These are phyloP conservation scores for Crenichthys baileyi DNA, from an alignment of 2,797 vertebrate species.

Conservation along the genomic window DNA sequence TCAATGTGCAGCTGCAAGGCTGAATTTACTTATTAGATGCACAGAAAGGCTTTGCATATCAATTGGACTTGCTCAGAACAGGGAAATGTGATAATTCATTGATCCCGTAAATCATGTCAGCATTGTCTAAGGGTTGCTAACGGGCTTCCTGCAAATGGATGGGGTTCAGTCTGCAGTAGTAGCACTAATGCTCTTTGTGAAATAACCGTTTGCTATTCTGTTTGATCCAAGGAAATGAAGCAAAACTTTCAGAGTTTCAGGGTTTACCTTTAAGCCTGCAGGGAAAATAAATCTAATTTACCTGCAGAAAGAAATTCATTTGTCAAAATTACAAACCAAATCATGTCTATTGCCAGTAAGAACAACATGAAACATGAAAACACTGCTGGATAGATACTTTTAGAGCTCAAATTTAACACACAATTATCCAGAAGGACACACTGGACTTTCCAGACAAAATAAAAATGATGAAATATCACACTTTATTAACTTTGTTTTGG, in stretches of 20 bases:
- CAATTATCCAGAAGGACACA: background rate
- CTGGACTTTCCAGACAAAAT: background rate
- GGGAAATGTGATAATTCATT: constrained; percentile 16
- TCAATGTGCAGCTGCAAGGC: constrained; percentile 6
- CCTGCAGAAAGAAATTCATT: background rate
- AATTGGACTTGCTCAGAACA: constrained; percentile 20
- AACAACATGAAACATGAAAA: background rate
- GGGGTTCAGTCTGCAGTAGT: background rate
- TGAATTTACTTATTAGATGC: constrained; percentile 17
- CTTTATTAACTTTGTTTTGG: background rate
- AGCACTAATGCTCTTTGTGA: background rate
- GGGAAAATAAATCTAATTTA: background rate
- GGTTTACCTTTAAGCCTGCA: background rate
- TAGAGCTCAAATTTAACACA: background rate
- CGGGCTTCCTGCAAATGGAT: background rate
- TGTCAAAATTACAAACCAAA: background rate
- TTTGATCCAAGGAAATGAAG: constrained; percentile 1
- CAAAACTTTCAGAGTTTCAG: background rate
- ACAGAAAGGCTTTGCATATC: constrained; percentile 8
- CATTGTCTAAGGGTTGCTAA: background rate
- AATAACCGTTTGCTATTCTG: background rate
- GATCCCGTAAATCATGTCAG: constrained; percentile 6
- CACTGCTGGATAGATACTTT: background rate
- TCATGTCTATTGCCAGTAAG: background rate
- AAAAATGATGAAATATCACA: background rate